Base-by-base conservation (phyloP, 1,140 invertebrate species). In the Heliothis virescens region DNA sequence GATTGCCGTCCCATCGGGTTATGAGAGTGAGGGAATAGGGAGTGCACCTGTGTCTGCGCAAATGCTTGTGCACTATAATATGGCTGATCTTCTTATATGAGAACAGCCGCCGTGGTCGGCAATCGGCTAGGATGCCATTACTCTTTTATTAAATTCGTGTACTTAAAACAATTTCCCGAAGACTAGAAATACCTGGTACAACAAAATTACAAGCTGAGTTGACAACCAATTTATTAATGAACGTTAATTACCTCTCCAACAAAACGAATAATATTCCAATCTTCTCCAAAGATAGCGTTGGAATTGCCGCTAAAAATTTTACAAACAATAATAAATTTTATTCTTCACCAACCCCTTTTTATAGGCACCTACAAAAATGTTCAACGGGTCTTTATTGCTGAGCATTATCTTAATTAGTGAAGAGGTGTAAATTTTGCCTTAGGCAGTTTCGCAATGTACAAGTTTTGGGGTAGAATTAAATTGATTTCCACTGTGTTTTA, bases 341-440 rank as follows among this genome's bases (percentile, higher is more conserved):
- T 29, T 69, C 48, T 69, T 52, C 21, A 15, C 47, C 48, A 69
- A 50, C n/a, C 65, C 48, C 47, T 53, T 69, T 67, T 52, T 65
- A 47, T 65, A n/a, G 16, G n/a, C 52, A 26, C 48, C 12, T 26
- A 15, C 18, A 26, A 26, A 69, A 69, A 69, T 69, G 65, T 69
- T 69, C 26, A 21, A 18, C 41, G 48, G 52, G 52, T 69, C 65
- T 52, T 69, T 69, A 69, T 53, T 52, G 48, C 48, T 15, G 26
- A 52, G n/a, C 65, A 69, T 69, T 52, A 69, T 69, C 65, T 69
- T 69, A 69, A 69, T 69, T 52, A 69, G 65, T 29, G 29, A 26
- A 10, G 48, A 69, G 65, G 65, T 69, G 65, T 69, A 69, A 69
- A 69, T 69, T 69, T 48, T 52, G 21, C 18, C 47, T 53, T 29